Evolutionary conservation across 1,140 invertebrate species (phyloP).

Genomic region (Cotesia chilonis): DNA sequence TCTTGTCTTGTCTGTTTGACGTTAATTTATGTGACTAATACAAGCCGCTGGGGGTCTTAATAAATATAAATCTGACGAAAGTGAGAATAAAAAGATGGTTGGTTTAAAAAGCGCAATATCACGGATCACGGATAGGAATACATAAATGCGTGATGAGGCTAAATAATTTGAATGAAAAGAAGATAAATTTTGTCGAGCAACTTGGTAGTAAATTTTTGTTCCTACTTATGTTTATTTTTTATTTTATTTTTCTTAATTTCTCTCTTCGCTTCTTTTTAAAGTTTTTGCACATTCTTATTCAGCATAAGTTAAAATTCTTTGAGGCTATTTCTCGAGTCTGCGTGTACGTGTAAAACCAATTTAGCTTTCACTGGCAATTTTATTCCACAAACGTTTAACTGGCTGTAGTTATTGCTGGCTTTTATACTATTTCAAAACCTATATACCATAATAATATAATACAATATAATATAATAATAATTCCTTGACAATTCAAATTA

Average conservation of each 20-base stretch:
- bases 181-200: slow-evolving; percentile 59
- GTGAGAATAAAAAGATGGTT: slow-evolving; percentile 46
- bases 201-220: slow-evolving; percentile 37
- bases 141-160: slow-evolving; percentile 62
- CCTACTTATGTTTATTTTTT: slow-evolving; percentile 11
- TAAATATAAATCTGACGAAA: slow-evolving; percentile 42
- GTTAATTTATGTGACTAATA: slow-evolving; percentile 60
- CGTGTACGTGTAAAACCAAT: slow-evolving; percentile 54
- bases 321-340: slow-evolving; percentile 26
- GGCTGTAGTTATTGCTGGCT: slow-evolving; percentile 12
- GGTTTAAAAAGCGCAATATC: slow-evolving; percentile 62
- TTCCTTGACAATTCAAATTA: slow-evolving; percentile 17
- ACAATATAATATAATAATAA: too few species aligned
- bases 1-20: slow-evolving; percentile 39
- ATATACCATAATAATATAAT: slow-evolving; percentile 13
- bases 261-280: too few species aligned
- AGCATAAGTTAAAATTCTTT: slow-evolving; percentile 19
- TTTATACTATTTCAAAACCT: slow-evolving; percentile 39
- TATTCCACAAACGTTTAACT: slow-evolving; percentile 7
- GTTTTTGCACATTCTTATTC: not conserved
- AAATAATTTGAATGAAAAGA: slow-evolving; percentile 60
- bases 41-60: slow-evolving; percentile 54
- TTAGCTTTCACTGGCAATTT: slow-evolving; percentile 57
- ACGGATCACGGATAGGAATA: slow-evolving; percentile 50
- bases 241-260: slow-evolving; percentile 26